phyloP scores from a whole-genome alignment of 1,140 invertebrate species.

The Trichoplusia ni region DNA sequence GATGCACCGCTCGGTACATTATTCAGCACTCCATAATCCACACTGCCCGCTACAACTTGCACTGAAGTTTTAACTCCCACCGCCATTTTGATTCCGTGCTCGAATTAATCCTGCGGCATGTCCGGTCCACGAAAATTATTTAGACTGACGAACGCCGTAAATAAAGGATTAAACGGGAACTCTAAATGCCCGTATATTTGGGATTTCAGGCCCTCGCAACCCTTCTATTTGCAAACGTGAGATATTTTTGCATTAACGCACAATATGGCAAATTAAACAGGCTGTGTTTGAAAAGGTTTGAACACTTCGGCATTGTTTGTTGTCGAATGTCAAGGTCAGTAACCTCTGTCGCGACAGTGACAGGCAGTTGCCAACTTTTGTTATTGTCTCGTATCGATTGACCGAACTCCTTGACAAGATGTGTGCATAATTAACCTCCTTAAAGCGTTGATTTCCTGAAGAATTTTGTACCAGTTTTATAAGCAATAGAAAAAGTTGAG shows the following conservation, averaged over 20 bases:
- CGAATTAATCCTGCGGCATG: constrained; percentile 70
- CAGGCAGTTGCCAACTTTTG: constrained; percentile 11
- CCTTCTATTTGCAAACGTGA: constrained; percentile 64
- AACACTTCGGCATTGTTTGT: constrained; percentile 40
- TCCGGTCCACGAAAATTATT: constrained; percentile 64
- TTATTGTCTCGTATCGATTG: constrained; percentile 4
- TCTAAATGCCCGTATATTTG: constrained; percentile 69
- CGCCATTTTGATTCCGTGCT: constrained; percentile 66
- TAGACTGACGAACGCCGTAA: constrained; percentile 62
- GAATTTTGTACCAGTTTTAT: too few species aligned
- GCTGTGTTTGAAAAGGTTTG: constrained; percentile 43
- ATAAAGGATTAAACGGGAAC: constrained; percentile 66
- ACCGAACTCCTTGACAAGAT: neutral
- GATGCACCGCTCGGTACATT: constrained; percentile 33
- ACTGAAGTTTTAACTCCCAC: constrained; percentile 48
- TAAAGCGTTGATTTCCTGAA: neutral
- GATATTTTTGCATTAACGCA: constrained; percentile 52
- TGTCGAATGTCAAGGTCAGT: constrained; percentile 51
- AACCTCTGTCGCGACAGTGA: constrained; percentile 43
- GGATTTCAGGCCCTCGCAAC: constrained; percentile 58
- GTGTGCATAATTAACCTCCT: too few species aligned
- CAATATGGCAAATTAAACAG: constrained; percentile 53
- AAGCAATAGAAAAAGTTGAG: too few species aligned
- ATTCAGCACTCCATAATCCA: constrained; percentile 50
- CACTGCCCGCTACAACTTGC: constrained; percentile 47